Conservation (phyloP, 2,888 invertebrate species). For the Blomia tropicalis region DNA sequence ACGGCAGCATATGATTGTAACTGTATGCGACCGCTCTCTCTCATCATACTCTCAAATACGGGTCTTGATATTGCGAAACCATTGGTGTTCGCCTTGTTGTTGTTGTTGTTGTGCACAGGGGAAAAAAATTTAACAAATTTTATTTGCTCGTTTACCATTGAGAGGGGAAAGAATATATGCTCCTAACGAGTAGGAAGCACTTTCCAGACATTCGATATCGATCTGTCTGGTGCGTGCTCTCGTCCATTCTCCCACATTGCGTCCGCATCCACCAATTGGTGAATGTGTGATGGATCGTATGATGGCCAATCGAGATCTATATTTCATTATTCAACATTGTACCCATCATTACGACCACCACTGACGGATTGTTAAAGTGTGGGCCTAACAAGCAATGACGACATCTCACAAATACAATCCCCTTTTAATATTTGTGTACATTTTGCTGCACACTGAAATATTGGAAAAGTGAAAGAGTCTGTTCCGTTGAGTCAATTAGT, state of each 20-base stretch:
- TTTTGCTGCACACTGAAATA: background rate
- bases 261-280: background rate
- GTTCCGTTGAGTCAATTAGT: background rate
- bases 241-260: background rate
- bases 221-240: constrained; percentile 6
- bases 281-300: too few species aligned
- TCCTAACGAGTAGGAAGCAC: constrained; percentile 12
- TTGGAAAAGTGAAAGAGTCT: background rate
- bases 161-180: too few species aligned
- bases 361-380: background rate
- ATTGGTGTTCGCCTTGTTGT: too few species aligned
- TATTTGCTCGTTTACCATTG: background rate
- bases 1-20: too few species aligned
- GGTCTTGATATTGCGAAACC: too few species aligned
- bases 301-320: constrained; percentile 7
- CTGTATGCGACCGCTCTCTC: too few species aligned
- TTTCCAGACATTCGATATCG: constrained; percentile 10
- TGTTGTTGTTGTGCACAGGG: too few species aligned
- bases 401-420: background rate
- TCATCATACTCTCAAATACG: background rate
- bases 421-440: background rate
- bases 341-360: background rate
- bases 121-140: too few species aligned
- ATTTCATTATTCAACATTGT: constrained; percentile 4
- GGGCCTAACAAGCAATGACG: background rate